Percentiles rank a stretch among this genome's conserved stretches.
These are phyloP conservation scores for Phalloptychus januarius DNA, from an alignment of 2,797 vertebrate species.

Conservation along the genomic window DNA sequence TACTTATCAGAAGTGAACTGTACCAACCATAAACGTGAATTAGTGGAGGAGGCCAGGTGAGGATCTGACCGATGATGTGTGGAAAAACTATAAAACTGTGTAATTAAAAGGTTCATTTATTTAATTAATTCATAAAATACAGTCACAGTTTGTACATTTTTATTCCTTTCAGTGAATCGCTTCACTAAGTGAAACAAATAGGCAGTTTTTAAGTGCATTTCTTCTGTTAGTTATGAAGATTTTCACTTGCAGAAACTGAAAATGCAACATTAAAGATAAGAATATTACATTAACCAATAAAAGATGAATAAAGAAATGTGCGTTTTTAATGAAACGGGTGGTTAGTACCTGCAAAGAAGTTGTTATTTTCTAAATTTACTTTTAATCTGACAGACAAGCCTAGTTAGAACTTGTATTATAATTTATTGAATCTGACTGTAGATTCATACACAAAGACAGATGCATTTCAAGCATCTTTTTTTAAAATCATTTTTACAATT, in stretches of 20 bases:
- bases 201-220: not conserved
- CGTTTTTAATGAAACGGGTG: not conserved
- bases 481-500: not conserved
- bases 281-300: not conserved
- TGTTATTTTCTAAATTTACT: not conserved
- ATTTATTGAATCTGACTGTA: not conserved
- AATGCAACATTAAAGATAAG: not conserved
- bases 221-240: not conserved
- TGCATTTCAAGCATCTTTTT: not conserved
- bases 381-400: not conserved
- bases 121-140: not conserved
- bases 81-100: not conserved
- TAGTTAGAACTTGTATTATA: not conserved
- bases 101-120: not conserved
- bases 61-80: constrained; percentile 18
- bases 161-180: not conserved
- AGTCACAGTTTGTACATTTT: not conserved
- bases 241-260: not conserved
- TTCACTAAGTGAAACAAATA: not conserved
- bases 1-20: constrained; percentile 68
- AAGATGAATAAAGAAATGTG: not conserved
- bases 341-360: not conserved
- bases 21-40: constrained; percentile 35
- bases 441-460: not conserved
- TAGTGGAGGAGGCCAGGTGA: constrained; percentile 74